Evolutionary conservation across 1,140 invertebrate species (phyloP).

Genomic region (Pollicipes pollicipes): DNA sequence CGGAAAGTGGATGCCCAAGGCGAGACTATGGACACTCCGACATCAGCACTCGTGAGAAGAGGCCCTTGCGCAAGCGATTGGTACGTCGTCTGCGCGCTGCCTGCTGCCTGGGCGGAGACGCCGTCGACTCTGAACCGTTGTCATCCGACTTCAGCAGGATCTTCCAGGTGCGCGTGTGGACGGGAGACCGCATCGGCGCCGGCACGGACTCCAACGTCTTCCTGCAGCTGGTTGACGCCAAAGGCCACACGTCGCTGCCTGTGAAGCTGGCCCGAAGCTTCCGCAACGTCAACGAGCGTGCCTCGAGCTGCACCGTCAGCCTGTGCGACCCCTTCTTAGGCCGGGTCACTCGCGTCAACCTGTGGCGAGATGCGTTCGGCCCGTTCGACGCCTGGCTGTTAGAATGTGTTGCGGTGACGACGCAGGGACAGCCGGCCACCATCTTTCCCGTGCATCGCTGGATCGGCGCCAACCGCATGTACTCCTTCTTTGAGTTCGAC

Average conservation of each 20-base stretch:
- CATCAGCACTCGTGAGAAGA: too few species aligned
- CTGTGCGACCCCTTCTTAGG: slow-evolving; percentile 11
- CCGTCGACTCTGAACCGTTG: too few species aligned
- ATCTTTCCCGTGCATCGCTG: slow-evolving; percentile 32
- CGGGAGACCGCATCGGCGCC: slow-evolving; percentile 24
- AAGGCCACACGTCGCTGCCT: slow-evolving; percentile 17
- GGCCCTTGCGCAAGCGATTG: too few species aligned
- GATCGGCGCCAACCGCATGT: slow-evolving; percentile 27
- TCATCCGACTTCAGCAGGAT: too few species aligned
- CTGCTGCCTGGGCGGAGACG: too few species aligned
- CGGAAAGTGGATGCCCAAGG: too few species aligned
- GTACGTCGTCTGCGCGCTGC: too few species aligned
- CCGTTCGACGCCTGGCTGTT: slow-evolving; percentile 18
- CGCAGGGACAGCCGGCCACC: slow-evolving; percentile 12
- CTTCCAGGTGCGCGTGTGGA: slow-evolving; percentile 22
- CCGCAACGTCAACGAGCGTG: slow-evolving; percentile 25
- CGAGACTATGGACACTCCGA: too few species aligned
- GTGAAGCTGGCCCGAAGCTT: slow-evolving; percentile 23
- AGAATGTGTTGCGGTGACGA: slow-evolving; percentile 18
- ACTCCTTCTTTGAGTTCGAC: slow-evolving; percentile 28
- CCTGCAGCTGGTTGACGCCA: slow-evolving; percentile 22
- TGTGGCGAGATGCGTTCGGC: slow-evolving; percentile 19
- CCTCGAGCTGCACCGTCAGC: slow-evolving; percentile 19
- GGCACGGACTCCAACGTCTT: slow-evolving; percentile 26
- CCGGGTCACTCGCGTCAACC: slow-evolving; percentile 15